Conservation (phyloP, 1,140 invertebrate genomes). For the Calycopis cecrops region DNA sequence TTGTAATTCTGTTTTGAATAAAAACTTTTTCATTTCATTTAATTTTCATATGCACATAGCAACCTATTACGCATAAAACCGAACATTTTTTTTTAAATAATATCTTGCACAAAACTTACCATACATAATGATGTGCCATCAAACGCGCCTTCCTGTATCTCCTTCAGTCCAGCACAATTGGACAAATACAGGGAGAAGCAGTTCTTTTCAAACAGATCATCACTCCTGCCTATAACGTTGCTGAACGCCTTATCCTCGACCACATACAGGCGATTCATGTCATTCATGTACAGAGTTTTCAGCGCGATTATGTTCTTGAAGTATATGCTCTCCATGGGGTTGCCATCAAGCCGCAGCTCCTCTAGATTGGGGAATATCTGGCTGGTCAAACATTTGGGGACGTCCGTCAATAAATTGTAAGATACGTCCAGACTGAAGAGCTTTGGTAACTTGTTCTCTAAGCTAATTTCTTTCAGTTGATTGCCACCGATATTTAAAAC, state of each 20-base stretch:
- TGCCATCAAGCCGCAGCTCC: slow-evolving; percentile 61
- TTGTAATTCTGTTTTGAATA: too few species aligned
- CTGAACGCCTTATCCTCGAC: slow-evolving; percentile 61
- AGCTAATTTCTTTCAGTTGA: slow-evolving; percentile 52
- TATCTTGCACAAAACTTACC: slow-evolving; percentile 43
- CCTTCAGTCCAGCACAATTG: slow-evolving; percentile 44
- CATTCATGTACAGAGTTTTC: slow-evolving; percentile 58
- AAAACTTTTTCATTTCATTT: too few species aligned
- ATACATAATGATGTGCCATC: slow-evolving; percentile 59
- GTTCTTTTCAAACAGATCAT: slow-evolving; percentile 34
- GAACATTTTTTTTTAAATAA: too few species aligned
- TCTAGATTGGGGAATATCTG: slow-evolving; percentile 58
- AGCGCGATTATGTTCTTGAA: slow-evolving; percentile 66
- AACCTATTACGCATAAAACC: too few species aligned
- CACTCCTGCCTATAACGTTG: slow-evolving; percentile 52
- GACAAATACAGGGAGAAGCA: slow-evolving; percentile 64
- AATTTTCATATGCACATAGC: too few species aligned
- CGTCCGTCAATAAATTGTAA: slow-evolving; percentile 52
- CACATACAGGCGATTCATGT: slow-evolving; percentile 43
- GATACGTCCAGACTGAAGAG: slow-evolving; percentile 62
- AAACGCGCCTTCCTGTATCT: slow-evolving; percentile 59
- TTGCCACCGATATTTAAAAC: slow-evolving; percentile 64
- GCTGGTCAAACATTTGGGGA: slow-evolving; percentile 55
- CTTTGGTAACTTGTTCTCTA: slow-evolving; percentile 49
- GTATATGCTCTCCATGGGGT: slow-evolving; percentile 58